These are phyloP conservation scores for Macroglossus sobrinus DNA, from an alignment of 2,113 vertebrate species.

Conservation along the genomic window DNA sequence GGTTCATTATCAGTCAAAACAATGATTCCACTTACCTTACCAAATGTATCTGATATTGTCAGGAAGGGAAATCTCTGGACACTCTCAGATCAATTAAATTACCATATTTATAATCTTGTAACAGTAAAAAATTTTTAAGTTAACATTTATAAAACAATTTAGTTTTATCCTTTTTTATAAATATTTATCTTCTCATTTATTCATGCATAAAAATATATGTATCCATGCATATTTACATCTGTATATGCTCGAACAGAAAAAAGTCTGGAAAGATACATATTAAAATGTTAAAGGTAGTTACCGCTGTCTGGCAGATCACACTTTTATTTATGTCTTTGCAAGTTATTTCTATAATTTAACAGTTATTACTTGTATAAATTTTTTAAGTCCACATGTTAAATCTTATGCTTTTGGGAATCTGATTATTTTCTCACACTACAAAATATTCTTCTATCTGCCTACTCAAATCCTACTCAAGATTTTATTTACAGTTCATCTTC, in stretches of 20 bases:
- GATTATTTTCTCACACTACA: not conserved
- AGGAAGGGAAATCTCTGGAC: not conserved
- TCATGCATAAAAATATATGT: not conserved
- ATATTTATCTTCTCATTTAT: not conserved
- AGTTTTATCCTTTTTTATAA: constrained; percentile 9
- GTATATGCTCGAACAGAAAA: not conserved
- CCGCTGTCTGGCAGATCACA: not conserved
- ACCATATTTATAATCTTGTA: not conserved
- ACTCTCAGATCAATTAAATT: constrained; percentile 23
- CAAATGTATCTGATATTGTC: not conserved
- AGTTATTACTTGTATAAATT: constrained; percentile 5
- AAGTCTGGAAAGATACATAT: not conserved
- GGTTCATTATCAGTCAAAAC: constrained; percentile 45
- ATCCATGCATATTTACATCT: not conserved
- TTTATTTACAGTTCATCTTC: constrained; percentile 23
- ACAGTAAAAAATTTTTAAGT: not conserved
- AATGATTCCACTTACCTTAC: not conserved
- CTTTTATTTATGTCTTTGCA: constrained; percentile 13
- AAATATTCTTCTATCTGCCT: not conserved
- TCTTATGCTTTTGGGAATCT: constrained; percentile 16
- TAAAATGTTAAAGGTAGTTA: constrained; percentile 34
- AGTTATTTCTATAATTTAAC: constrained; percentile 38
- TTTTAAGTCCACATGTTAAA: not conserved
- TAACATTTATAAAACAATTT: constrained; percentile 26
- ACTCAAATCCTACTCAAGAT: constrained; percentile 1